phyloP scores from a whole-genome alignment of 2,113 vertebrate species.

The Lonchura striata region DNA sequence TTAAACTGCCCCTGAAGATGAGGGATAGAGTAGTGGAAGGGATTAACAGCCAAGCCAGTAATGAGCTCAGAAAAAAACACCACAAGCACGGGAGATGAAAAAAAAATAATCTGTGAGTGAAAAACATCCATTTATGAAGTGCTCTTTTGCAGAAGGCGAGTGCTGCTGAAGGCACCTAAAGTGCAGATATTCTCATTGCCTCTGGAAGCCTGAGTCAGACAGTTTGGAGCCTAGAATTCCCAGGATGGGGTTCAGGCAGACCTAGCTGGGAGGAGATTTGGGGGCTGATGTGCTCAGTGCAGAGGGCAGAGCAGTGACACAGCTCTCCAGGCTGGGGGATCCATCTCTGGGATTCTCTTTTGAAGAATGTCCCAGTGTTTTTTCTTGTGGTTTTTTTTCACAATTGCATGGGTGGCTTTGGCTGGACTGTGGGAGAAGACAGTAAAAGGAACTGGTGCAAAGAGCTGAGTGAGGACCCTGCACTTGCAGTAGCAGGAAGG shows the following conservation, averaged over 20 bases:
- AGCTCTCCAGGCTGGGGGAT: background rate
- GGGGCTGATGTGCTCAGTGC: background rate
- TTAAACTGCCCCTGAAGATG: constrained; percentile 55
- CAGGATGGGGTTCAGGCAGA: background rate
- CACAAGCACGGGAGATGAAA: background rate
- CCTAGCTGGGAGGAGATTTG: background rate
- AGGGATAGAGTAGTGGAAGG: constrained; percentile 13
- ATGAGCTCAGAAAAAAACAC: constrained; percentile 39
- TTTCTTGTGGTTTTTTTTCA: background rate
- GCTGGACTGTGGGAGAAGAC: background rate
- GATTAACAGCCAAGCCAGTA: constrained; percentile 52
- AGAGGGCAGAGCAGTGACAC: background rate
- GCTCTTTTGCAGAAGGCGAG: background rate
- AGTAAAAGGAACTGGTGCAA: background rate
- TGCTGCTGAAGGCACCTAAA: background rate
- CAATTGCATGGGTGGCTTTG: background rate
- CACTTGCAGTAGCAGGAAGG: background rate
- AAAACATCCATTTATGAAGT: constrained; percentile 34
- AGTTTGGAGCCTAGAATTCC: background rate
- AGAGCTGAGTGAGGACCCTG: background rate
- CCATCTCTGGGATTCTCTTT: background rate
- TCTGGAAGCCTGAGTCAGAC: background rate
- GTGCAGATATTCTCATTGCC: background rate
- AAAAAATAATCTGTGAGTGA: constrained; percentile 6
- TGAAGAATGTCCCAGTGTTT: background rate